Percentiles rank a stretch among this genome's conserved stretches.
Conservation (phyloP, 2,888 invertebrate genomes). For the Metalampra italica region DNA sequence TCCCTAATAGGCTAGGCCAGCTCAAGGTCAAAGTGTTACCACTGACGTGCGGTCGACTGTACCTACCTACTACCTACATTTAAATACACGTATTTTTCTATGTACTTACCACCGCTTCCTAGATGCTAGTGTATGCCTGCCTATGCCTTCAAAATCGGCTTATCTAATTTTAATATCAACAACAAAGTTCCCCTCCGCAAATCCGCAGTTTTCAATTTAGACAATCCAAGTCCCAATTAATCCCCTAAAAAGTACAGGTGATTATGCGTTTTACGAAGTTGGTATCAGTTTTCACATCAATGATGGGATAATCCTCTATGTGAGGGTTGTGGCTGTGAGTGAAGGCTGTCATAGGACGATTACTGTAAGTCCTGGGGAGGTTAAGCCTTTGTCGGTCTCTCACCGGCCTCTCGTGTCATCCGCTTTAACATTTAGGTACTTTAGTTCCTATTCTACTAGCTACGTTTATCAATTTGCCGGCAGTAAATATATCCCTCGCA, state of each 20-base stretch:
- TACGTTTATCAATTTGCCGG: too few relatives aligned
- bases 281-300: conserved; percentile 59
- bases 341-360: conserved; percentile 53
- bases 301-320: conserved; percentile 45
- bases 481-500: too few relatives aligned
- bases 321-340: conserved; percentile 27
- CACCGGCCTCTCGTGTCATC: conserved; percentile 10
- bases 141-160: background rate
- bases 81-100: too few relatives aligned
- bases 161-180: background rate
- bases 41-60: too few relatives aligned
- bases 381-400: conserved; percentile 33
- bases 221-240: conserved; percentile 3
- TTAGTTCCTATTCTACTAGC: background rate
- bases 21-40: too few relatives aligned
- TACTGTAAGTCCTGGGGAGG: conserved; percentile 38
- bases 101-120: too few relatives aligned
- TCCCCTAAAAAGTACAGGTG: conserved; percentile 40
- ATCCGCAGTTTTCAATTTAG: background rate
- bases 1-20: too few relatives aligned
- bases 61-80: too few relatives aligned
- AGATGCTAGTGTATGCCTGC: too few relatives aligned
- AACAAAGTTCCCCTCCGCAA: background rate
- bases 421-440: conserved; percentile 6
- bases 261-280: conserved; percentile 37